Evolutionary conservation across 2,113 vertebrate genomes (phyloP), one percentile per base, ranked within the genome.

Genomic region (Cryptomyrus ogoouensis): DNA sequence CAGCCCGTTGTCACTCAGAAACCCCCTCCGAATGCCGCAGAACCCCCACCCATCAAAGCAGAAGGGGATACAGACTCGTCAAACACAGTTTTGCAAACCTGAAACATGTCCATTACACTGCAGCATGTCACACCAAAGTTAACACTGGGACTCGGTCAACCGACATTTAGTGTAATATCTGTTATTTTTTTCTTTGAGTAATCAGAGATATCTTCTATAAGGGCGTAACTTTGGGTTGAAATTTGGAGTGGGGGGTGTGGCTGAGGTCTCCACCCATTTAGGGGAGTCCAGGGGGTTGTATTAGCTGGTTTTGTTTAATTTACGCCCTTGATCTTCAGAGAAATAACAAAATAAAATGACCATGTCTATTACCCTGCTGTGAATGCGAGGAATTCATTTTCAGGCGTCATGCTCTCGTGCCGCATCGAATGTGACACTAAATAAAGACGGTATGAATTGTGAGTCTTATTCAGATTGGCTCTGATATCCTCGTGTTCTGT

Each of bases 341-440:
- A 80, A 80, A 39, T 80, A 80, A 80, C 74, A 39, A 80, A 80
- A 80, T 80, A 42, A 80, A 80, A 80, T 42, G 74, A 15, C 74
- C 31, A 80, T 42, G 13, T 80, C 74, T 42, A 80, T 80, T 80
- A 42, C 6, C 35, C 74, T 80, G 17, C 35, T 42, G 74, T 19
- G 35, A 42, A 35, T n/a, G 2, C 19, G 17, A 39, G 74, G 35
- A 19, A 35, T 80, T 80, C 15, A 80, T 80, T 27, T 70, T 70
- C 62, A 70, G 62, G 10, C 3, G 1, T 70, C 13, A 80, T 17
- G 10, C 17, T 8, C 35, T 19, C 13, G 74, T 2, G 35, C 31
- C 39, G 6, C 35, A 80, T 80, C 0, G 15, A 80, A 80, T 17
- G 31, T 42, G 74, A 80, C 74, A 80, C 74, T 39, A 80, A 80